A percentile compares a stretch with the other conserved stretches of the same genome.
These are phyloP conservation scores for Heterodera carotae DNA, from an alignment of 1,140 invertebrate species.

Conservation along the genomic window DNA sequence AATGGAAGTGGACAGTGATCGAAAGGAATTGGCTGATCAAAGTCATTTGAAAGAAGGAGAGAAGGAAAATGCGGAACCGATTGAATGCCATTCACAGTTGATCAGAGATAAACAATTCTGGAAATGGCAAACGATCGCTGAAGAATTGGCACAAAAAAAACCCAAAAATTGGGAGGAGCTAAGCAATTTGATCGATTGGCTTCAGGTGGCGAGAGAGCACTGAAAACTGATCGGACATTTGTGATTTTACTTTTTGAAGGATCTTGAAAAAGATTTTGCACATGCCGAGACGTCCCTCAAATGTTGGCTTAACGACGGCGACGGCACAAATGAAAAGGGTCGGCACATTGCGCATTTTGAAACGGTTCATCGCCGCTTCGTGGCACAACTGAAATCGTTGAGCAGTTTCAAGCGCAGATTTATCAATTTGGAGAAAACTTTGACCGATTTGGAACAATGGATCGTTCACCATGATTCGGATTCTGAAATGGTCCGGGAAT, in stretches of 20 bases:
- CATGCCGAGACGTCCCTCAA: background rate
- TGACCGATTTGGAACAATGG: slow-evolving; percentile 39
- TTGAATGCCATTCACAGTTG: background rate
- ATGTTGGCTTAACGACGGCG: background rate
- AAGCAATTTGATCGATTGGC: slow-evolving; percentile 8
- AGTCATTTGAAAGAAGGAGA: background rate
- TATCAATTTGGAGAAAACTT: slow-evolving; percentile 32
- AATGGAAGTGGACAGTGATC: background rate
- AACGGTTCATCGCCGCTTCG: background rate
- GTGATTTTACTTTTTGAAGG: too few species aligned
- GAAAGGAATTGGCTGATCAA: too few species aligned
- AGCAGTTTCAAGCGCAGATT: slow-evolving; percentile 30
- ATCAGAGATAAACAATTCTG: background rate
- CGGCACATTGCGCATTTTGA: background rate
- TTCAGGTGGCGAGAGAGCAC: too few species aligned
- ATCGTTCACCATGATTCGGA: slow-evolving; percentile 38
- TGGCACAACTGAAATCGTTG: slow-evolving; percentile 23
- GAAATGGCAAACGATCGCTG: background rate
- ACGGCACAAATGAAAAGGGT: background rate
- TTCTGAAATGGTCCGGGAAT: slow-evolving; percentile 36
- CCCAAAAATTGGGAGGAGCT: slow-evolving; percentile 22
- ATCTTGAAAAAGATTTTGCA: slow-evolving; percentile 9
- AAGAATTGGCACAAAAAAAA: background rate
- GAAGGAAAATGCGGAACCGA: background rate
- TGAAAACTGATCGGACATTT: too few species aligned